Conservation (phyloP, 2,797 vertebrate species). For the Otus scops region DNA sequence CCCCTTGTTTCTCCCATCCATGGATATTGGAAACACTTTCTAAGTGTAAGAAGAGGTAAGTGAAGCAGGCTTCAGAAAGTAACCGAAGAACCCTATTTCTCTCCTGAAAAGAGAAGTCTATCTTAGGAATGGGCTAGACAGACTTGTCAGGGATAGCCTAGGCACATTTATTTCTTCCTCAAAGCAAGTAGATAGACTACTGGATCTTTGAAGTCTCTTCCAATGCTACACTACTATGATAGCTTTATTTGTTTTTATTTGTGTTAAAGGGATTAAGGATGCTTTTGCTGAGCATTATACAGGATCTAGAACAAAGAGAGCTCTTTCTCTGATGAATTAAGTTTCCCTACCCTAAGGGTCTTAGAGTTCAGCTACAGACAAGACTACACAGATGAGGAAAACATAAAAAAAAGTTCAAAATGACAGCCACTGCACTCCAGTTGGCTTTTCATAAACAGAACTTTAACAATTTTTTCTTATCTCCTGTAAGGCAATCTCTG, state of each 20-base stretch:
- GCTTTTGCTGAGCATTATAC: background rate
- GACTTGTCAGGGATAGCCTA: background rate
- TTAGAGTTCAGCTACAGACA: background rate
- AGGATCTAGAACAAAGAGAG: background rate
- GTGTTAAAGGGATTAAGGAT: background rate
- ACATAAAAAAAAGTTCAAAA: background rate
- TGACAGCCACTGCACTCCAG: background rate
- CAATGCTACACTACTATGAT: background rate
- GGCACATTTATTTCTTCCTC: background rate
- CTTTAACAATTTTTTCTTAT: background rate
- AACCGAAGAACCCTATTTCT: background rate
- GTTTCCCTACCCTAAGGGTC: background rate
- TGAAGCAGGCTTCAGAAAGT: background rate
- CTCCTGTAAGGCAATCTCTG: background rate
- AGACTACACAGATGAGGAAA: background rate
- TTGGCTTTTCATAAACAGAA: background rate
- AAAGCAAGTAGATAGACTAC: background rate
- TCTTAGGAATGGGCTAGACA: background rate
- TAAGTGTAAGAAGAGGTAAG: background rate
- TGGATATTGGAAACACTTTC: background rate
- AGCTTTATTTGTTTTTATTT: slow-evolving; percentile 16
- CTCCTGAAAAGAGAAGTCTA: background rate
- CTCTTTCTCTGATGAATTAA: background rate
- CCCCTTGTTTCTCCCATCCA: background rate
- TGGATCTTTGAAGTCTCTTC: background rate